Conservation (phyloP, 2,113 vertebrate genomes). For the Albula goreensis region DNA sequence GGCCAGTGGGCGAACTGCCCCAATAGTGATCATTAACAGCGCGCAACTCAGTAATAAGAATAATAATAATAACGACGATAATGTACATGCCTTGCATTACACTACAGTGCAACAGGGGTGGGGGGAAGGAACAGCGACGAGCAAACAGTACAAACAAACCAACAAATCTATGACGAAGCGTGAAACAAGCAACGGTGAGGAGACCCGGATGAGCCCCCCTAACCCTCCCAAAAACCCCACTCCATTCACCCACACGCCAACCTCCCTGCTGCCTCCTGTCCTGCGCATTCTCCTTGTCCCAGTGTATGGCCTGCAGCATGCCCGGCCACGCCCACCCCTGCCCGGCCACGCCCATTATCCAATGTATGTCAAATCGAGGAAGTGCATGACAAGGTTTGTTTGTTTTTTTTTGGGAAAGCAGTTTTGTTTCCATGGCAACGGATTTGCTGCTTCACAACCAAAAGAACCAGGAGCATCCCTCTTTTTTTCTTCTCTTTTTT, state of each 20-base stretch:
- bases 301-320: constrained; percentile 74
- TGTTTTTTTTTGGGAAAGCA: constrained; percentile 4
- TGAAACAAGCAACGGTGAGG: not conserved
- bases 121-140: not conserved
- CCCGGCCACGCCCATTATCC: constrained; percentile 59
- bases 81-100: constrained; percentile 54
- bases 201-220: not conserved
- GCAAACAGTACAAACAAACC: not conserved
- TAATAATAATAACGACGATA: constrained; percentile 4
- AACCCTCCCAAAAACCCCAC: not conserved
- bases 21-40: constrained; percentile 72
- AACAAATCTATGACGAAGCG: not conserved
- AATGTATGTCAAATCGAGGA: constrained; percentile 69
- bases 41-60: not conserved
- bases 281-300: constrained; percentile 60
- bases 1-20: constrained; percentile 82
- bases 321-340: constrained; percentile 53
- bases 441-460: constrained; percentile 6
- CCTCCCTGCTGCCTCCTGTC: constrained; percentile 58
- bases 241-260: not conserved
- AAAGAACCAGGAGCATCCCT: not conserved
- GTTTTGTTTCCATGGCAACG: constrained; percentile 47
- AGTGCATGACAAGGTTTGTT: constrained; percentile 74
- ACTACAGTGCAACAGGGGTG: not conserved
- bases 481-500: not conserved